A percentile compares a stretch with the other conserved stretches of the same genome.
Evolutionary conservation across 2,797 vertebrate species (phyloP).

Genomic region (Gambusia yucatana): DNA sequence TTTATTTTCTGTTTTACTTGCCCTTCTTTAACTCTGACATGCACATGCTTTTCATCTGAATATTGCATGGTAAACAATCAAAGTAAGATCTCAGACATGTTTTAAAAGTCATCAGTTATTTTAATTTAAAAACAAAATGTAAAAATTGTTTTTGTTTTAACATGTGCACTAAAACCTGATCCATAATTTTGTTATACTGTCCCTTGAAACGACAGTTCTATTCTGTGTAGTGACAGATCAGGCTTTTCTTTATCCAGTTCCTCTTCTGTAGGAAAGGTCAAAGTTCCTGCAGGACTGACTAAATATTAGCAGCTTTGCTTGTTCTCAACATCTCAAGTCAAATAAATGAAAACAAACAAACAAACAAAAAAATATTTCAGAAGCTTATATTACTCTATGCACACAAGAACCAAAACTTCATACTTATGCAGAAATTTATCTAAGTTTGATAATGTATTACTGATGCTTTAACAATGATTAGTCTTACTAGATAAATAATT

Average conservation of each 20-base stretch:
- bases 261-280: not conserved
- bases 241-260: not conserved
- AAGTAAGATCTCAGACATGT: not conserved
- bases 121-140: not conserved
- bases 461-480: not conserved
- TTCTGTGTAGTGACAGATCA: no score
- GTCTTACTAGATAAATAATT: not conserved
- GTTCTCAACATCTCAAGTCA: not conserved
- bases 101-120: not conserved
- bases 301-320: not conserved
- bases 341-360: not conserved
- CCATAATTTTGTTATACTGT: not conserved
- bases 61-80: not conserved
- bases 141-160: not conserved
- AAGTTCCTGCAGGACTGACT: not conserved
- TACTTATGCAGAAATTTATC: conserved; percentile 4
- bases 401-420: not conserved
- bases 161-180: no score
- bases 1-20: not conserved
- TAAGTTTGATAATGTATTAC: conserved; percentile 12
- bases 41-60: not conserved
- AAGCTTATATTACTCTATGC: not conserved
- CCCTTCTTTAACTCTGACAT: not conserved
- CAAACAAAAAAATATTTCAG: no score
- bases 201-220: not conserved